These are phyloP conservation scores for Hafferia zeledoni DNA, from an alignment of 2,797 vertebrate species.

Conservation along the genomic window DNA sequence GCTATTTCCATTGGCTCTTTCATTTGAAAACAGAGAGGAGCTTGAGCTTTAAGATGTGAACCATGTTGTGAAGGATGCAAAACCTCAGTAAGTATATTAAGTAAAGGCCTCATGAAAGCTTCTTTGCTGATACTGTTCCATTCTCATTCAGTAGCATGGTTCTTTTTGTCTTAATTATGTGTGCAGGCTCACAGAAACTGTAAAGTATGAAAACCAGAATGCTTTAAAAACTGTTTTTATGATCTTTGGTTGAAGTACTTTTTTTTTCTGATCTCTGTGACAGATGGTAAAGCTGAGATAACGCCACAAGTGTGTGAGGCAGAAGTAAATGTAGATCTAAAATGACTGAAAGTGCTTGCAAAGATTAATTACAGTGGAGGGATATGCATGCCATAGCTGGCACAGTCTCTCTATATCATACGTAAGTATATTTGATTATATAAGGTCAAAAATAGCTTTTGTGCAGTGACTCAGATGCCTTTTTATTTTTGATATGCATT, in stretches of 20 bases:
- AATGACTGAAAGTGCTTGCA: slow-evolving; percentile 49
- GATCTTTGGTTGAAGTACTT: neutral
- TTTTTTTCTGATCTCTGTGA: slow-evolving; percentile 32
- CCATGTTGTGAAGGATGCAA: neutral
- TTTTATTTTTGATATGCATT: slow-evolving; percentile 63
- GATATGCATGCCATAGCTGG: slow-evolving; percentile 47
- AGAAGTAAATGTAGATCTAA: slow-evolving; percentile 47
- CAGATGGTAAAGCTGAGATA: slow-evolving; percentile 62
- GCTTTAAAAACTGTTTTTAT: neutral
- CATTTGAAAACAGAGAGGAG: neutral
- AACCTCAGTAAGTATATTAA: neutral
- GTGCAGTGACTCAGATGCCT: slow-evolving; percentile 62
- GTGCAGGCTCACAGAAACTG: neutral
- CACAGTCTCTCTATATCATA: slow-evolving; percentile 34
- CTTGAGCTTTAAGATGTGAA: neutral
- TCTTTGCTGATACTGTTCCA: neutral
- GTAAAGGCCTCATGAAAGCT: neutral
- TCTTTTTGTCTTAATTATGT: neutral
- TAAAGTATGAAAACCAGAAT: neutral
- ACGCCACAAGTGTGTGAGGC: slow-evolving; percentile 44
- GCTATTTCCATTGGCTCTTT: neutral
- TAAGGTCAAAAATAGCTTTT: slow-evolving; percentile 66
- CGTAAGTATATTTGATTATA: slow-evolving; percentile 60
- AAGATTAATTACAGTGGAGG: slow-evolving; percentile 54
- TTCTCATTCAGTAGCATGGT: neutral